phyloP scores from a whole-genome alignment of 2,888 invertebrate genomes.

The Scotopteryx bipunctaria region DNA sequence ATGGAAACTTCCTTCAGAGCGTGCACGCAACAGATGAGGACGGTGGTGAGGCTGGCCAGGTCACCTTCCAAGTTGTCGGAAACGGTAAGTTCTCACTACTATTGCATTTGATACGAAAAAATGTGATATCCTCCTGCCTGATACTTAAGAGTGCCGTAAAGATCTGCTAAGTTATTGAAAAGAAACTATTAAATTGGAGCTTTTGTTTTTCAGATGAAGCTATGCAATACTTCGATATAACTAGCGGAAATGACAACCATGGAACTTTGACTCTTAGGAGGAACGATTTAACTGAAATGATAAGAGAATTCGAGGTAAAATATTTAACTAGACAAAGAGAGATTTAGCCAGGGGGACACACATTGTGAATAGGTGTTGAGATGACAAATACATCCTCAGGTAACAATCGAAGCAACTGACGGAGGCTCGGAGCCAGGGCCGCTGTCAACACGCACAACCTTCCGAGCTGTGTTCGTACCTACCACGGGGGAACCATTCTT shows the following conservation, averaged over 20 bases:
- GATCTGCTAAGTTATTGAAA: too few relatives aligned
- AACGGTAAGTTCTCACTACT: slow-evolving; percentile 59
- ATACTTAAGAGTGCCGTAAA: too few relatives aligned
- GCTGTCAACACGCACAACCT: slow-evolving; percentile 45
- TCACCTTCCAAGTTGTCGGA: slow-evolving; percentile 71
- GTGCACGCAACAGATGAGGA: slow-evolving; percentile 82
- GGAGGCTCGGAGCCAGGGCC: slow-evolving; percentile 68
- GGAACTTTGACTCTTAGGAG: slow-evolving; percentile 59
- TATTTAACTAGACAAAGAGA: too few relatives aligned
- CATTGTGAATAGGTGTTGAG: neutral
- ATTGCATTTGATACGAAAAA: too few relatives aligned
- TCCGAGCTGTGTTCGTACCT: slow-evolving; percentile 73
- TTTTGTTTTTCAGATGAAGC: slow-evolving; percentile 53
- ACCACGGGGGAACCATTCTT: slow-evolving; percentile 75
- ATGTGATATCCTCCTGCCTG: too few relatives aligned
- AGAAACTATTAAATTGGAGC: neutral
- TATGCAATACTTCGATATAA: slow-evolving; percentile 58
- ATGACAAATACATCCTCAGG: slow-evolving; percentile 47
- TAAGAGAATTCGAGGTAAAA: slow-evolving; percentile 63
- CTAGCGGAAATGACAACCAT: slow-evolving; percentile 57
- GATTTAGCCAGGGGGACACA: too few relatives aligned
- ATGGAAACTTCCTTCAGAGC: slow-evolving; percentile 61
- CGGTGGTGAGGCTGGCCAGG: slow-evolving; percentile 79
- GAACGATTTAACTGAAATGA: slow-evolving; percentile 48
- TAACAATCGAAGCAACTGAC: slow-evolving; percentile 76